Conservation (phyloP, 1,140 invertebrate species). For the Cotesia glomerata region DNA sequence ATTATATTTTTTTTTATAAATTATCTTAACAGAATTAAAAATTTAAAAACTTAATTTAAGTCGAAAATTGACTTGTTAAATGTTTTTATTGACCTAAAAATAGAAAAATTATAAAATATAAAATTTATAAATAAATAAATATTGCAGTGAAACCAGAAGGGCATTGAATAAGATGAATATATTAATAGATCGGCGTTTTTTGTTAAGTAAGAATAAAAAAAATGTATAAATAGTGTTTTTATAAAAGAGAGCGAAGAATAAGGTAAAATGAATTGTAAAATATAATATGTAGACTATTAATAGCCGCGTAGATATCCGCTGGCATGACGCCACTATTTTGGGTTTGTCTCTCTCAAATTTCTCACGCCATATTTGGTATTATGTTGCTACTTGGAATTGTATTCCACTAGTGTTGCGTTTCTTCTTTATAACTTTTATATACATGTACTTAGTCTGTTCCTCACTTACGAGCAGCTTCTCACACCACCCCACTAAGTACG, state of each 20-base stretch:
- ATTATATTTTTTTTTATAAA: too few relatives aligned
- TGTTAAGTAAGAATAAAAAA: too few relatives aligned
- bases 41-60: too few relatives aligned
- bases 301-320: constrained; percentile 40
- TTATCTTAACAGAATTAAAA: too few relatives aligned
- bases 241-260: constrained; percentile 9
- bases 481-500: not conserved
- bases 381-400: constrained; percentile 37
- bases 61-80: too few relatives aligned
- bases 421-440: constrained; percentile 23
- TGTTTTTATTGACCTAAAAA: not conserved
- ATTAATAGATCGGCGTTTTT: too few relatives aligned
- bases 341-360: constrained; percentile 59
- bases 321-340: constrained; percentile 59
- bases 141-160: too few relatives aligned
- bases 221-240: not conserved
- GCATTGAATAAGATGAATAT: too few relatives aligned
- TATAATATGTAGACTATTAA: constrained; percentile 60
- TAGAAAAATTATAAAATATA: not conserved
- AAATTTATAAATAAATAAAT: not conserved
- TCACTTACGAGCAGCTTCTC: not conserved
- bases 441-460: too few relatives aligned
- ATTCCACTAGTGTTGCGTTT: constrained; percentile 5
- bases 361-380: constrained; percentile 61
- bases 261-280: constrained; percentile 42